These are phyloP conservation scores for Steatornis caripensis DNA, from an alignment of 2,113 vertebrate species.

Conservation along the genomic window DNA sequence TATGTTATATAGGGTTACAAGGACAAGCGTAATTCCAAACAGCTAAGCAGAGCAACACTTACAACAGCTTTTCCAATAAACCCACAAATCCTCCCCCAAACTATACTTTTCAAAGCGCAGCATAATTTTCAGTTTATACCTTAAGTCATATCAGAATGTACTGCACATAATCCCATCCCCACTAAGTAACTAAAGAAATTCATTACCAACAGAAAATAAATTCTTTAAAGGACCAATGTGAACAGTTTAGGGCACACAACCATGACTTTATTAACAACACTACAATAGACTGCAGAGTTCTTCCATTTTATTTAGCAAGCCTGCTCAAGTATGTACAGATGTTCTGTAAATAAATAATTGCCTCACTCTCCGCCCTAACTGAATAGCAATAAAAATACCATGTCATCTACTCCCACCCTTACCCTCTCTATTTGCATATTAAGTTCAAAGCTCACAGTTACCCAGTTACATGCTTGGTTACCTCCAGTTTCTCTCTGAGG, in stretches of 20 bases:
- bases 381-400: constrained; percentile 18
- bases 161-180: not conserved
- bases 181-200: not conserved
- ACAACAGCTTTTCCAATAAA: not conserved
- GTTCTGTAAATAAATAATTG: not conserved
- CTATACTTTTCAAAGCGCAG: not conserved
- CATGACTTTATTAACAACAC: not conserved
- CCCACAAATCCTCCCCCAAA: not conserved
- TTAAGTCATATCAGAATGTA: not conserved
- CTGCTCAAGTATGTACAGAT: not conserved
- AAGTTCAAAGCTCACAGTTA: not conserved
- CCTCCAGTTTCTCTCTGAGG: constrained; percentile 79
- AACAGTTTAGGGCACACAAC: not conserved
- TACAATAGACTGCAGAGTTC: not conserved
- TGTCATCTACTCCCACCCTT: not conserved
- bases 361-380: not conserved
- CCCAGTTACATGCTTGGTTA: constrained; percentile 47
- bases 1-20: not conserved
- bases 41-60: not conserved
- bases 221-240: not conserved
- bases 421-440: constrained; percentile 6
- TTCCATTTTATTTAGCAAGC: not conserved
- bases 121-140: not conserved
- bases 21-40: not conserved
- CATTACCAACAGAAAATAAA: not conserved